Evolutionary conservation across 2,797 vertebrate species (phyloP).

Genomic region (Nyctalus aviator): DNA sequence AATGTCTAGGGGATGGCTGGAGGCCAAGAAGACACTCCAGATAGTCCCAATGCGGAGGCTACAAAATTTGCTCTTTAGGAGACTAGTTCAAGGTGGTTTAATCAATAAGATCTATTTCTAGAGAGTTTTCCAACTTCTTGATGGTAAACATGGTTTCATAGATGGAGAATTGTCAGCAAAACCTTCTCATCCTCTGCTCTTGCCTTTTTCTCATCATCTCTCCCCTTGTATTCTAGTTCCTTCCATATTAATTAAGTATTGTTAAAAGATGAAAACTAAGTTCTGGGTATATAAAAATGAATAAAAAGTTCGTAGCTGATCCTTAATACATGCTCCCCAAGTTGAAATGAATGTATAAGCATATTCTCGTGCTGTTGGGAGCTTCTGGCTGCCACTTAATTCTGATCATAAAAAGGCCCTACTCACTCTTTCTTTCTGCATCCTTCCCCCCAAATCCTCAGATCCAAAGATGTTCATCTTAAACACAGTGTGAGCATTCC

Average conservation of each 20-base stretch:
- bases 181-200: neutral
- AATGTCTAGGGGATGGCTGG: neutral
- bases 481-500: neutral
- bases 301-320: neutral
- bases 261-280: constrained; percentile 5
- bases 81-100: neutral
- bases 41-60: neutral
- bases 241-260: neutral
- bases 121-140: neutral
- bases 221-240: neutral
- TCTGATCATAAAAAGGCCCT: neutral
- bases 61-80: neutral
- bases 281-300: neutral
- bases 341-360: neutral
- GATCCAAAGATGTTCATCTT: neutral
- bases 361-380: constrained; percentile 1
- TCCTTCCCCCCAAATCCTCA: neutral
- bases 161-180: neutral
- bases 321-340: constrained; percentile 25
- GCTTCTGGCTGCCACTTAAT: neutral
- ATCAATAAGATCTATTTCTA: neutral
- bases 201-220: neutral
- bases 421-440: neutral
- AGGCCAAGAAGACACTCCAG: neutral
- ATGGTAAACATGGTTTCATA: neutral